These are phyloP conservation scores for Diarsia brunnea DNA, from an alignment of 2,888 invertebrate genomes.

Conservation along the genomic window DNA sequence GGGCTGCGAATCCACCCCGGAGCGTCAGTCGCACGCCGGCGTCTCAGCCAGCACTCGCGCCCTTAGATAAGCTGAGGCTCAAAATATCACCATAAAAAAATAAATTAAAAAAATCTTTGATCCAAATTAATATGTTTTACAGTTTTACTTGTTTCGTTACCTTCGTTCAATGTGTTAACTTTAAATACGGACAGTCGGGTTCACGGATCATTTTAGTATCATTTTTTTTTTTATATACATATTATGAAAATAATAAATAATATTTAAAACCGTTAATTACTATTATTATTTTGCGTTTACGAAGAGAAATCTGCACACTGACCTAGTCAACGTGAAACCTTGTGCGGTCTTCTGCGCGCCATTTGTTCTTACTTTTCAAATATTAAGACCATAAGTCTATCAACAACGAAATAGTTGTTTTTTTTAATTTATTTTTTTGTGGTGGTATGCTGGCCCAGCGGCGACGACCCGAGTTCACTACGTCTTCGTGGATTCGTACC, in stretches of 20 bases:
- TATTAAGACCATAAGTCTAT: neutral
- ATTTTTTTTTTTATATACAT: too few species aligned
- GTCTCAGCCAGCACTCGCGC: neutral
- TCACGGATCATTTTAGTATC: neutral
- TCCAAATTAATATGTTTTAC: neutral
- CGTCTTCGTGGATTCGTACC: neutral
- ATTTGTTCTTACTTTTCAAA: neutral
- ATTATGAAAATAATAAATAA: too few species aligned
- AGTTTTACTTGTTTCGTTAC: neutral
- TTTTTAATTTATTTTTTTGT: neutral
- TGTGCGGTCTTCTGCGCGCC: neutral
- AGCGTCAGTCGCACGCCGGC: constrained; percentile 3
- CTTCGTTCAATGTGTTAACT: neutral
- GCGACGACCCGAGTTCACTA: neutral
- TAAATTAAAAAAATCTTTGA: neutral
- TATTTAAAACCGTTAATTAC: neutral
- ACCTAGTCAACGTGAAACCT: neutral
- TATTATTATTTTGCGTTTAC: neutral
- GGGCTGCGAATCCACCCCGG: neutral
- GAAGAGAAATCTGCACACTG: neutral
- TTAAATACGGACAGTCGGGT: neutral
- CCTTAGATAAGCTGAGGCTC: neutral
- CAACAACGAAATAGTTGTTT: neutral
- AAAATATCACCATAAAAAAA: neutral
- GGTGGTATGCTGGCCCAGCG: neutral